Evolutionary conservation across 1,140 invertebrate species (phyloP).

Genomic region (Bombus superbus): DNA sequence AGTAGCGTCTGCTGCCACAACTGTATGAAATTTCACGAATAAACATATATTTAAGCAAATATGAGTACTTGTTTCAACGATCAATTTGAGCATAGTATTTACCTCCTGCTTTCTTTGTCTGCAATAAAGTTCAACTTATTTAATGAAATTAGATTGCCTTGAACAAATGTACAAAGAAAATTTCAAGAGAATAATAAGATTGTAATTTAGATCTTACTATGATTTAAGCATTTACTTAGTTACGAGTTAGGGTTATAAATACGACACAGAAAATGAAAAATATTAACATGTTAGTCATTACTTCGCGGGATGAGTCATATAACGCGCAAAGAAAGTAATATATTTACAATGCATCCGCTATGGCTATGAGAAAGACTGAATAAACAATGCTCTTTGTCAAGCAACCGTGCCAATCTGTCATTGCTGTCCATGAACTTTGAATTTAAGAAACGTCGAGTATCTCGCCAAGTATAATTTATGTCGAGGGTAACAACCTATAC

Average conservation of each 20-base stretch:
- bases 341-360: not conserved
- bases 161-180: not conserved
- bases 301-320: not conserved
- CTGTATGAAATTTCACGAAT: too few species aligned
- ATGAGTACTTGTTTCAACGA: too few species aligned
- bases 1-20: too few species aligned
- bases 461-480: not conserved
- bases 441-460: conserved; percentile 13
- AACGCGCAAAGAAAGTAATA: conserved; percentile 19
- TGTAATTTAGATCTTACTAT: not conserved
- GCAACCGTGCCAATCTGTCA: conserved; percentile 27
- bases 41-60: too few species aligned
- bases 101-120: not conserved
- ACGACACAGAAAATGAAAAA: not conserved
- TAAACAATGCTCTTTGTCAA: conserved; percentile 43
- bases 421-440: conserved; percentile 34
- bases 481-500: not conserved
- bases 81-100: not conserved
- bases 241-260: not conserved
- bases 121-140: not conserved
- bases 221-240: not conserved
- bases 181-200: not conserved
- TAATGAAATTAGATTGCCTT: not conserved
- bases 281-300: conserved; percentile 14
- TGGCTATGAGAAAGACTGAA: not conserved